phyloP scores from a whole-genome alignment of 35 echinoderm and acorn worm genomes.

The Apostichopus parvimensis region DNA sequence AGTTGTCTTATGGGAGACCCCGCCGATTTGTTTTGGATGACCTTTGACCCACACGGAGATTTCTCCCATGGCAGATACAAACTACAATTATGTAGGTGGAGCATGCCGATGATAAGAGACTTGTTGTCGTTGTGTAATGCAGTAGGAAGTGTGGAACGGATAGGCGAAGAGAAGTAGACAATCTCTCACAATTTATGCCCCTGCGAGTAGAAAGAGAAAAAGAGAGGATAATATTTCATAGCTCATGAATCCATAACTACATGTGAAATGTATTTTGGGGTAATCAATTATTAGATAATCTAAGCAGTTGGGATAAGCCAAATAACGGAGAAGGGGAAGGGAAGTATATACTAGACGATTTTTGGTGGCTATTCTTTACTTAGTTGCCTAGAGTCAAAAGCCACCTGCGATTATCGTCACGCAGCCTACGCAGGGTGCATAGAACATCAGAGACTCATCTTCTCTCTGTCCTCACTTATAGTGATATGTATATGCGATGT shows the following conservation, averaged over 20 bases:
- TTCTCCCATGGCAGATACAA: conserved; percentile 54
- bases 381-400: too few species aligned
- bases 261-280: too few species aligned
- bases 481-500: too few species aligned
- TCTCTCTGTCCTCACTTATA: too few species aligned
- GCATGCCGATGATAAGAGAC: conserved; percentile 31
- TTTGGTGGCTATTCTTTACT: too few species aligned
- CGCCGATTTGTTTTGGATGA: conserved; percentile 30
- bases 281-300: neutral
- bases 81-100: neutral
- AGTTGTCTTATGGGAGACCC: conserved; percentile 47
- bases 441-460: too few species aligned
- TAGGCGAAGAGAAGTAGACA: neutral
- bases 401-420: too few species aligned
- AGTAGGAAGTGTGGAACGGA: neutral
- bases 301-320: neutral
- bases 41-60: conserved; percentile 58
- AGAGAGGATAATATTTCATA: neutral
- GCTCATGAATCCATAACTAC: too few species aligned
- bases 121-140: neutral
- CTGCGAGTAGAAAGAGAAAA: neutral
- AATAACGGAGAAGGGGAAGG: too few species aligned
- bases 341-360: too few species aligned
- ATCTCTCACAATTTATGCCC: neutral
- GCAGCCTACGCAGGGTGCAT: too few species aligned